These are phyloP conservation scores for Hypsibius dujardini DNA, from an alignment of 1,140 invertebrate species.

Conservation along the genomic window DNA sequence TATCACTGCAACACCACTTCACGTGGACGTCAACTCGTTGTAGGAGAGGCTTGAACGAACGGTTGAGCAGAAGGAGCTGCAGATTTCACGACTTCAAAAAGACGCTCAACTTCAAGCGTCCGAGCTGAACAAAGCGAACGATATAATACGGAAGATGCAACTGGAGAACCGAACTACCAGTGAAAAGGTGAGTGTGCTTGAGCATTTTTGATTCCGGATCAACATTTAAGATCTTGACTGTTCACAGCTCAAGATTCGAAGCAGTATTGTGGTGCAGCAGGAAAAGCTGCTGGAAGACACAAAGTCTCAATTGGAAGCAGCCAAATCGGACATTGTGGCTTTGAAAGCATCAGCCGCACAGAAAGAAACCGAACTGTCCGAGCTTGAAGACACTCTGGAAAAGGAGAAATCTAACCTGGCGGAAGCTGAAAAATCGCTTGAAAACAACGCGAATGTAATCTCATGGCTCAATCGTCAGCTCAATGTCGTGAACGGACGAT, in stretches of 20 bases:
- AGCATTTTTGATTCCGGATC: not conserved
- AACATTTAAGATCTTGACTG: not conserved
- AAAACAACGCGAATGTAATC: constrained; percentile 13
- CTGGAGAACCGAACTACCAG: not conserved
- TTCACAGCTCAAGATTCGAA: constrained; percentile 5
- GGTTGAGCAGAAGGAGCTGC: not conserved
- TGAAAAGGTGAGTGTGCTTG: constrained; percentile 8
- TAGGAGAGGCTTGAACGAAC: not conserved
- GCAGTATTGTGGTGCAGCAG: constrained; percentile 5
- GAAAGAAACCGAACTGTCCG: not conserved
- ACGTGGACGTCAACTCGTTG: not conserved
- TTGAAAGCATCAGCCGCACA: not conserved
- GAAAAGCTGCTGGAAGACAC: not conserved
- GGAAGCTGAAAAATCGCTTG: constrained; percentile 12
- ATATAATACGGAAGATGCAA: constrained; percentile 7
- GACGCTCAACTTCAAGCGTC: not conserved
- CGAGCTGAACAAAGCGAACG: constrained; percentile 14
- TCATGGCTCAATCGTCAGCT: constrained; percentile 13
- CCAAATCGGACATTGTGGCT: not conserved
- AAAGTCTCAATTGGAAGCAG: constrained; percentile 4
- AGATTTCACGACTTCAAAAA: not conserved
- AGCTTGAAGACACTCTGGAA: not conserved
- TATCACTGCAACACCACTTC: not conserved
- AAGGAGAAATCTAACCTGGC: not conserved
- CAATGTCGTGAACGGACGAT: constrained; percentile 12